Evolutionary conservation across 2,797 vertebrate species (phyloP), one percentile per base, ranked within the genome.

Genomic region (Parauchenoglanis ngamensis): DNA sequence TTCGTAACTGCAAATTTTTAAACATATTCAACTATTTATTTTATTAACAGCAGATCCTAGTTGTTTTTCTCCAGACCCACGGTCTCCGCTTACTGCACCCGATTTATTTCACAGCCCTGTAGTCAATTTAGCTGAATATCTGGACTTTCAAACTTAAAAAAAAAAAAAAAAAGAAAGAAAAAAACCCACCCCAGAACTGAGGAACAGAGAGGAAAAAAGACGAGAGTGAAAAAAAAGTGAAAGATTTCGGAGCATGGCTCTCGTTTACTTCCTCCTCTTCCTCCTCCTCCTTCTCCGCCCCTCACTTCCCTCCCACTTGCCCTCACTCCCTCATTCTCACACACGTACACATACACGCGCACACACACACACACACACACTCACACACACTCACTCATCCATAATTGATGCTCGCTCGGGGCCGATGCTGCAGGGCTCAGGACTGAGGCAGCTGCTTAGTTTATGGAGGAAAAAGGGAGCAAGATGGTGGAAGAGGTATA

Each of bases 401-500:
- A 89, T 95, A 94, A 92, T 93, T 96, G 94, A 95, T 96, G 95
- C 95, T 96, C 90, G 93, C 94, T 94, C 90, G 92, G 95, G 96
- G 96, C 96, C 96, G 95, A 96, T 96, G 96, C 96, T 96, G 91
- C 91, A 92, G 92, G 96, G 93, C 92, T 95, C 95, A 95, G 95
- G 92, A 95, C 94, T 93, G 94, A 92, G 92, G 92, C 95, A 96
- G 96, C 96, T 96, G 96, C 96, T 94, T 93, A 94, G 93, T 96
- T 94, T 95, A 95, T 95, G 96, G 96, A 96, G 95, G 95, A 94
- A 92, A 95, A 94, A 95, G 95, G 93, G 93, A 95, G 92, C 95
- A 94, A 94, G 78, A 97, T 97, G 97, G 97, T 97, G 91, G 96
- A 94, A 95, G 96, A 98, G 97, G 97, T 97, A 96, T 92, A 91